Conservation (phyloP, 2,888 invertebrate species). For the Arenicola marina region DNA sequence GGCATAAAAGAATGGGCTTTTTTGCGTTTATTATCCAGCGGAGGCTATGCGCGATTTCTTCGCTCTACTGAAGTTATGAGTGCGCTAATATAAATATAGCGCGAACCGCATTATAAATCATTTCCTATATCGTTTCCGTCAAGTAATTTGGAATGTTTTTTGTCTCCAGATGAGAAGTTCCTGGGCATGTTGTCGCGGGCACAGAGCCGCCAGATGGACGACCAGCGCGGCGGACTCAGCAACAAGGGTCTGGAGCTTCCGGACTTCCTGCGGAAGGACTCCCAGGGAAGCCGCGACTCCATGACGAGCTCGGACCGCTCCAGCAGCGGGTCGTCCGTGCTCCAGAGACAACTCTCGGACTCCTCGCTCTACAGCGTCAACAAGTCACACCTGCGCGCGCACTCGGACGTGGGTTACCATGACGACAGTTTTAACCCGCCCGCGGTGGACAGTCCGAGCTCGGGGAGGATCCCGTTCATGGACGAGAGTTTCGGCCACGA, state of each 20-base stretch:
- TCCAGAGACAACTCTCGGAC: not conserved
- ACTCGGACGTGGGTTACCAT: not conserved
- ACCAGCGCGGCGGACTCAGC: conserved; percentile 17
- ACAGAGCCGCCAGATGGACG: conserved; percentile 20
- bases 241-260: conserved; percentile 15
- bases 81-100: too few relatives aligned
- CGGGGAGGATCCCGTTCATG: not conserved
- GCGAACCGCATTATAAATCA: too few relatives aligned
- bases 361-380: not conserved
- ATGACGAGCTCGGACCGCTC: not conserved
- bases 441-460: not conserved
- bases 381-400: not conserved
- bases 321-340: not conserved
- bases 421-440: not conserved
- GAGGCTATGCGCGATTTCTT: too few relatives aligned
- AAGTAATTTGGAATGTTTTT: too few relatives aligned
- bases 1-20: too few relatives aligned
- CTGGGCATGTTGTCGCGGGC: conserved; percentile 15
- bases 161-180: conserved; percentile 13
- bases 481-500: not conserved
- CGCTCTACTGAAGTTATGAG: too few relatives aligned
- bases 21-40: too few relatives aligned
- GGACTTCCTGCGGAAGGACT: conserved; percentile 12
- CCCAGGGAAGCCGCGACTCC: not conserved
- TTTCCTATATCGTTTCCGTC: too few relatives aligned